Conservation (phyloP, 2,888 invertebrate species). For the Chalcosyrphus nemorum region DNA sequence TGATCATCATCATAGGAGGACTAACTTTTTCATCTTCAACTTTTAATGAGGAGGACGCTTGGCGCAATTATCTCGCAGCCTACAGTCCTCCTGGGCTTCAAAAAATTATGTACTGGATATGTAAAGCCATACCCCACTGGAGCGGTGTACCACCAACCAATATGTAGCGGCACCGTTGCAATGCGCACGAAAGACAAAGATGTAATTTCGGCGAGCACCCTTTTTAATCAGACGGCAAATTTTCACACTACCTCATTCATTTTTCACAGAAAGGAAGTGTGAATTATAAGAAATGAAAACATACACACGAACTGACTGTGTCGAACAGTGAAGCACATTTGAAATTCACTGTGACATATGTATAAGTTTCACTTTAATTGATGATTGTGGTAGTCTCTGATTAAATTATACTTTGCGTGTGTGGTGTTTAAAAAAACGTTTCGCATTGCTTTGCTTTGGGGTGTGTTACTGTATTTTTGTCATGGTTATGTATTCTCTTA, state of each 20-base stretch:
- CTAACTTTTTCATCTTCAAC: no score
- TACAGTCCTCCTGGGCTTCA: conserved; percentile 73
- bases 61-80: conserved; percentile 62
- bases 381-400: not conserved
- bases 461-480: conserved; percentile 18
- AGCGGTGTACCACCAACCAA: conserved; percentile 55
- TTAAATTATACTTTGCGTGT: conserved; percentile 26
- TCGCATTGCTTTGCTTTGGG: not conserved
- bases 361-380: conserved; percentile 17
- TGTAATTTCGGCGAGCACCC: conserved; percentile 55
- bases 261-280: conserved; percentile 17
- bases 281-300: conserved; percentile 41
- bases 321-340: conserved; percentile 43
- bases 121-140: conserved; percentile 82
- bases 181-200: conserved; percentile 45
- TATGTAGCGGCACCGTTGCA: conserved; percentile 47
- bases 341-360: not conserved
- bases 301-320: not conserved
- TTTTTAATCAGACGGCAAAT: conserved; percentile 12
- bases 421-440: not conserved
- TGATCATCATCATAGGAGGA: no score
- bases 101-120: conserved; percentile 82
- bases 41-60: conserved; percentile 53
- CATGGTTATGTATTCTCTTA: not conserved
- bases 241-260: not conserved